Conservation (phyloP, 1,140 invertebrate species). For the Neodiprion lecontei region DNA sequence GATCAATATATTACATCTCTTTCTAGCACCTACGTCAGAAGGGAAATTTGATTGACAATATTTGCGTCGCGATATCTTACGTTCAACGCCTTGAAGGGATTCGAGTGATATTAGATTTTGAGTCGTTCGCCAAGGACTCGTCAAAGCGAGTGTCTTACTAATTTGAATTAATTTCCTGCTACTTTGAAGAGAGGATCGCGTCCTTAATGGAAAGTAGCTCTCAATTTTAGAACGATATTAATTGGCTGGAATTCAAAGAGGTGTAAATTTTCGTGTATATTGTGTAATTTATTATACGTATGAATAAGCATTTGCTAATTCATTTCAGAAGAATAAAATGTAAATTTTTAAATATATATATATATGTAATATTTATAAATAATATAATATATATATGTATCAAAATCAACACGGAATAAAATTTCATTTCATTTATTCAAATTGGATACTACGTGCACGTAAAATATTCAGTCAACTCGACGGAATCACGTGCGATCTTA, state of each 20-base stretch:
- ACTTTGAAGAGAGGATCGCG: background rate
- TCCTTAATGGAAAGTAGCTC: conserved; percentile 4
- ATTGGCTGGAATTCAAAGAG: background rate
- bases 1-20: no score
- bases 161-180: background rate
- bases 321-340: background rate
- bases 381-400: background rate
- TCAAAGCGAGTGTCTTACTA: background rate
- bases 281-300: background rate
- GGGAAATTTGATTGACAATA: background rate
- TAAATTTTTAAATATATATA: background rate
- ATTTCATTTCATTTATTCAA: background rate
- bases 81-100: background rate
- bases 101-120: background rate
- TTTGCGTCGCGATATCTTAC: background rate
- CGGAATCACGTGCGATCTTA: no score
- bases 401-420: background rate
- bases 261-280: background rate
- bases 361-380: background rate
- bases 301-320: background rate
- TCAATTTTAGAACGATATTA: background rate
- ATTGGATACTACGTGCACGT: no score
- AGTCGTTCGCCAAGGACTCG: background rate
- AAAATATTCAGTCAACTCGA: no score
- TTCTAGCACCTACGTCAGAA: background rate